A percentile compares a stretch with the other conserved stretches of the same genome.
Conservation (phyloP, 2,888 invertebrate species). For the Tiliacea citrago region DNA sequence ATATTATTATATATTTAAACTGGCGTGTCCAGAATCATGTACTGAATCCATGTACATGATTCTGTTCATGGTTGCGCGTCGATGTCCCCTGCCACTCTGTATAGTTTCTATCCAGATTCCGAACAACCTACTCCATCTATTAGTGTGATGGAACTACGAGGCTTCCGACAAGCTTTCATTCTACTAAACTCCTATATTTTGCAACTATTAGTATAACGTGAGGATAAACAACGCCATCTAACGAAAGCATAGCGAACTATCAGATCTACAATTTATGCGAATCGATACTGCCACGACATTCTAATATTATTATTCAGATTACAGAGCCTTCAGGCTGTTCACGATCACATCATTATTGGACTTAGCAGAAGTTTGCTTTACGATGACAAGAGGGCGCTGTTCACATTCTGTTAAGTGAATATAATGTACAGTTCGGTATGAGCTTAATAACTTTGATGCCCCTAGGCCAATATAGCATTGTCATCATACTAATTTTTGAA, state of each 20-base stretch:
- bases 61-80: too few species aligned
- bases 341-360: neutral
- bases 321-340: neutral
- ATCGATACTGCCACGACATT: neutral
- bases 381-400: constrained; percentile 27
- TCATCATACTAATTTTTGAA: neutral
- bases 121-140: constrained; percentile 22
- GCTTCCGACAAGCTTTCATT: neutral
- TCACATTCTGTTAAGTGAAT: neutral
- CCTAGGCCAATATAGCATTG: too few species aligned
- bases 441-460: too few species aligned
- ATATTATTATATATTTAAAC: too few species aligned
- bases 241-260: neutral
- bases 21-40: neutral
- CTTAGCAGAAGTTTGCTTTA: neutral
- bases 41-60: too few species aligned
- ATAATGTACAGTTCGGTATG: too few species aligned
- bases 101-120: too few species aligned
- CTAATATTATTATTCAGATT: neutral
- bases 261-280: neutral
- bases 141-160: constrained; percentile 2
- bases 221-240: constrained; percentile 29
- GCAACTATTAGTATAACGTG: too few species aligned
- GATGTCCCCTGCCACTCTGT: too few species aligned
- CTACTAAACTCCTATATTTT: too few species aligned